Evolutionary conservation across 2,797 vertebrate species (phyloP).

Genomic region (Semaprochilodus insignis): DNA sequence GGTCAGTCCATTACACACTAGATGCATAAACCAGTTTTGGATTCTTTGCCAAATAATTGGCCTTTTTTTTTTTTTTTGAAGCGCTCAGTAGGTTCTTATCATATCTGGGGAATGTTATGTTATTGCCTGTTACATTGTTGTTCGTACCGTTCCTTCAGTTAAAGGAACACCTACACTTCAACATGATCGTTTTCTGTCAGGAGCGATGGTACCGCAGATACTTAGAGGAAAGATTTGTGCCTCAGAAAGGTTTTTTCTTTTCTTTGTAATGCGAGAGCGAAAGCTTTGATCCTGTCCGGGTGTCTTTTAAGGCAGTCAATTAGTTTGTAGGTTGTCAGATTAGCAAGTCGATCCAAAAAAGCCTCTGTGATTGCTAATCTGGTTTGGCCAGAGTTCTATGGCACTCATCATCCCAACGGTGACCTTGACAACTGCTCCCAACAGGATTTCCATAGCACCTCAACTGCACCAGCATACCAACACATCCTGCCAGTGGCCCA

Average conservation of each 20-base stretch:
- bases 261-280: constrained; percentile 44
- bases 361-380: constrained; percentile 54
- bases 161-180: constrained; percentile 29
- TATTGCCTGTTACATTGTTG: constrained; percentile 4
- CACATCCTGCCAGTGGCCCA: constrained; percentile 22
- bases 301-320: constrained; percentile 40
- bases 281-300: constrained; percentile 40
- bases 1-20: constrained; percentile 39
- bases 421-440: constrained; percentile 62
- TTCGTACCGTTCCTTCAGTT: constrained; percentile 30
- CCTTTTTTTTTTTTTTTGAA: constrained; percentile 11
- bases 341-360: constrained; percentile 40
- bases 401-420: constrained; percentile 57
- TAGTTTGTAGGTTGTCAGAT: constrained; percentile 53
- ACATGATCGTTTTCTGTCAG: constrained; percentile 44
- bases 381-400: constrained; percentile 59
- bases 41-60: constrained; percentile 47
- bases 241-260: not conserved
- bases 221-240: constrained; percentile 19
- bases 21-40: constrained; percentile 49
- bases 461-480: constrained; percentile 28
- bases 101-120: constrained; percentile 17
- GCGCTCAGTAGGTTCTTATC: not conserved
- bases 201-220: not conserved
- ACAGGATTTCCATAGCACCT: constrained; percentile 55